Base-by-base conservation (phyloP, 2,888 invertebrate species). In the Tiliacea citrago region DNA sequence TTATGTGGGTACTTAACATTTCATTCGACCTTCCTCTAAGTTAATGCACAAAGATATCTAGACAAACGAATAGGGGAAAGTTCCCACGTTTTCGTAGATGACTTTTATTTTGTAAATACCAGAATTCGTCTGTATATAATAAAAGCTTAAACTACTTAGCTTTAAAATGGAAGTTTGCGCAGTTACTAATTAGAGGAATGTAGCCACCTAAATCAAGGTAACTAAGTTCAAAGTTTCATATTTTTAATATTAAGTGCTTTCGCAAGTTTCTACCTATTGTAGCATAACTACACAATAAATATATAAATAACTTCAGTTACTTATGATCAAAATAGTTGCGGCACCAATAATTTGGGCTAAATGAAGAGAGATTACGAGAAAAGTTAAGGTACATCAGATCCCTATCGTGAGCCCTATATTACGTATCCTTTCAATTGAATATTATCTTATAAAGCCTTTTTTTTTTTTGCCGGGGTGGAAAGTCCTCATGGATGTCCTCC, bases 11-110 rank as follows among this genome's bases (percentile, higher is more conserved):
- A 82, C 16, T 62, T 69, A 67, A 53, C 39, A 73, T 61, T 57
- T 55, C 16, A 51, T 53, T 47, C 24, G 60, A 53, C 74, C 80
- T 83, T 74, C 58, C 18, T 70, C 8, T 67, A 63, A 61, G 55
- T 68, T 65, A 67, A 68, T 68, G 24, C 42, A 39, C 42, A 61
- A 55, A 75, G 55, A n/a, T 53, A 61, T 16, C 18, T n/a, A 61
- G 58, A 61, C 73, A 82, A 74, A 65, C 29, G 24, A 70, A 45
- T 21, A 53, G 35, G 53, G 61, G 60, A 65, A 69, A 67, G 29
- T 75, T 83, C 81, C 65, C 83, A 83, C 83, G 82, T 75, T 69
- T 78, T 82, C 79, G 66, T 82, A 39, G 29, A 62, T 82, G 16
- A 61, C 39, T 65, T 76, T 63, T 67, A 75, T 69, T 69, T 82